Conservation (phyloP, 2,797 vertebrate species). For the Novumbra hubbsi region DNA sequence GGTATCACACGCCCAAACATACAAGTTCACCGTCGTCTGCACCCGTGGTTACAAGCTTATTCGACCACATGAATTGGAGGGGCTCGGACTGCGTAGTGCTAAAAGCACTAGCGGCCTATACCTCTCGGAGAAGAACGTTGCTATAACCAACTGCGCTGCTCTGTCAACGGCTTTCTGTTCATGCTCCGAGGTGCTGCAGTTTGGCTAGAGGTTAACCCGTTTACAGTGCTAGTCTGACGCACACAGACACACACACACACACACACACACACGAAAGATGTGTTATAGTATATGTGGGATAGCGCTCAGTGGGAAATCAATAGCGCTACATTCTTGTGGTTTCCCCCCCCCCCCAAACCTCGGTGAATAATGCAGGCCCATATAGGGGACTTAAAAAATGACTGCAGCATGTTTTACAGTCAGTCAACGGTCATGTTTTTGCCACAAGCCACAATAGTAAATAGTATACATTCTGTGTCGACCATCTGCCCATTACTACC, state of each 20-base stretch:
- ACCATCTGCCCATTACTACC: too few species aligned
- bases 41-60: constrained; percentile 5
- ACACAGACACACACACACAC: background rate
- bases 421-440: too few species aligned
- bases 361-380: too few species aligned
- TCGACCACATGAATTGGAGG: constrained; percentile 10
- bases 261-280: background rate
- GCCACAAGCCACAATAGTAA: too few species aligned
- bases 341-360: too few species aligned
- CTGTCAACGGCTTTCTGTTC: background rate
- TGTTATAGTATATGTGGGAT: background rate
- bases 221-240: background rate
- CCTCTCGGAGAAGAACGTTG: background rate
- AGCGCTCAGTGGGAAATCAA: too few species aligned
- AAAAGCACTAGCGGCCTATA: background rate
- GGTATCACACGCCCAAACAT: background rate
- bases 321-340: background rate
- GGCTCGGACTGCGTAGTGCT: background rate
- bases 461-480: too few species aligned
- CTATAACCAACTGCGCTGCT: background rate
- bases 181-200: background rate
- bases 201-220: background rate
- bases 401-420: too few species aligned
- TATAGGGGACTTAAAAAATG: too few species aligned
- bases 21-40: background rate